Conservation (phyloP, 2,797 vertebrate species). For the Malacoctenus gilli region DNA sequence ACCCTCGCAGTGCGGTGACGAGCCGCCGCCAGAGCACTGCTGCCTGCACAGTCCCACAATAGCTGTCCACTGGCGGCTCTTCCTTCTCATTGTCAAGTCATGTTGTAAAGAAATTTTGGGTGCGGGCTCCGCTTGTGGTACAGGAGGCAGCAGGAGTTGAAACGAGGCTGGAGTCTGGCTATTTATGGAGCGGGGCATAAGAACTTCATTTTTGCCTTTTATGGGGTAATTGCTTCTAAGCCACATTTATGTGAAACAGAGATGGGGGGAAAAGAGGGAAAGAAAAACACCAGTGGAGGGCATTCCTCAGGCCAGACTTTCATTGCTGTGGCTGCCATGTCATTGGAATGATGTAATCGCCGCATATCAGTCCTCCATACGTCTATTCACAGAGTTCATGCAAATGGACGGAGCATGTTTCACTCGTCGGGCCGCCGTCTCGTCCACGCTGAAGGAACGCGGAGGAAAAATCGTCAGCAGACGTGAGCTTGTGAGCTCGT, state of each 20-base stretch:
- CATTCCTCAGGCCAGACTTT: constrained; percentile 68
- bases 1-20: constrained; percentile 57
- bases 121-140: constrained; percentile 54
- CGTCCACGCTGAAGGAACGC: constrained; percentile 37
- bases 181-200: constrained; percentile 61
- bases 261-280: constrained; percentile 18
- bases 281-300: constrained; percentile 59
- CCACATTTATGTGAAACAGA: constrained; percentile 55
- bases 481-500: constrained; percentile 1
- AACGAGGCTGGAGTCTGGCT: constrained; percentile 52
- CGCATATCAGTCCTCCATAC: constrained; percentile 34
- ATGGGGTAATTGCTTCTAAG: constrained; percentile 72
- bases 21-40: constrained; percentile 41
- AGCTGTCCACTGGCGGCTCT: constrained; percentile 66
- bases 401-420: constrained; percentile 45
- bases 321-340: constrained; percentile 70
- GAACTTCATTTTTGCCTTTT: constrained; percentile 63
- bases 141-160: constrained; percentile 42
- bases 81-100: constrained; percentile 67
- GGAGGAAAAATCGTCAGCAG: constrained; percentile 14
- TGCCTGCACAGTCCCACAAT: constrained; percentile 25
- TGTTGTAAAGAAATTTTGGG: constrained; percentile 54
- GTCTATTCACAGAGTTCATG: constrained; percentile 36
- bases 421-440: constrained; percentile 39
- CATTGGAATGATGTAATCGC: constrained; percentile 65